Conservation (phyloP, 2,888 invertebrate species). For the Drosophila niveifrons region DNA sequence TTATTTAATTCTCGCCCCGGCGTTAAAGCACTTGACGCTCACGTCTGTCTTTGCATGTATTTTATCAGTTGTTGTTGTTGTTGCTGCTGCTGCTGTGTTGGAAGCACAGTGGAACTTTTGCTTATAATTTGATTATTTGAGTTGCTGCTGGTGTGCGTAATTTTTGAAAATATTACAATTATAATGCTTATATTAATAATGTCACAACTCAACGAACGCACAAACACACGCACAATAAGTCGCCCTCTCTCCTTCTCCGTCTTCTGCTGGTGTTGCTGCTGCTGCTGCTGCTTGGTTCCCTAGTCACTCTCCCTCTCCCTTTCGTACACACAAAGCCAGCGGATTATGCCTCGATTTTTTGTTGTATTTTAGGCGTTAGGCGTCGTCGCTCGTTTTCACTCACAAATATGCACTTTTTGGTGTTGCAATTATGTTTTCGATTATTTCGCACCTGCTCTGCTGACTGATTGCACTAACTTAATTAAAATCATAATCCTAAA, state of each 20-base stretch:
- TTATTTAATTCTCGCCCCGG: conserved; percentile 72
- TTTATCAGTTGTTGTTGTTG: conserved; percentile 49
- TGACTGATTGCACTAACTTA: conserved; percentile 46
- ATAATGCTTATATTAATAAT: conserved; percentile 34
- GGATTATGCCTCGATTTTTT: conserved; percentile 38
- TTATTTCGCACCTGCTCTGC: conserved; percentile 32
- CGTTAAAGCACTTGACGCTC: conserved; percentile 41
- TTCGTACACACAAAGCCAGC: conserved; percentile 47
- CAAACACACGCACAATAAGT: conserved; percentile 54
- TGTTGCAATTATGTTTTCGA: conserved; percentile 30
- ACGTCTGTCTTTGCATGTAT: conserved; percentile 37
- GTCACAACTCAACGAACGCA: conserved; percentile 15
- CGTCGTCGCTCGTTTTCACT: conserved; percentile 23
- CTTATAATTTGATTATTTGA: conserved; percentile 14
- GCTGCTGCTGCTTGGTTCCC: neutral
- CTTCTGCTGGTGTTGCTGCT: neutral
- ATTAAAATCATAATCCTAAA: conserved; percentile 59
- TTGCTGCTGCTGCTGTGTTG: conserved; percentile 29
- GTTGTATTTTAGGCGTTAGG: conserved; percentile 13
- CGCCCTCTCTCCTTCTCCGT: conserved; percentile 28
- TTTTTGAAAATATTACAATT: conserved; percentile 31
- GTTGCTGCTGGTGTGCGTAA: conserved; percentile 29
- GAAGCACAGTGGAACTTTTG: conserved; percentile 42
- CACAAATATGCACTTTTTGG: conserved; percentile 27
- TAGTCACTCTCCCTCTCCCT: conserved; percentile 21